These are phyloP conservation scores for Masticophis lateralis DNA, from an alignment of 2,797 vertebrate species.

Conservation along the genomic window DNA sequence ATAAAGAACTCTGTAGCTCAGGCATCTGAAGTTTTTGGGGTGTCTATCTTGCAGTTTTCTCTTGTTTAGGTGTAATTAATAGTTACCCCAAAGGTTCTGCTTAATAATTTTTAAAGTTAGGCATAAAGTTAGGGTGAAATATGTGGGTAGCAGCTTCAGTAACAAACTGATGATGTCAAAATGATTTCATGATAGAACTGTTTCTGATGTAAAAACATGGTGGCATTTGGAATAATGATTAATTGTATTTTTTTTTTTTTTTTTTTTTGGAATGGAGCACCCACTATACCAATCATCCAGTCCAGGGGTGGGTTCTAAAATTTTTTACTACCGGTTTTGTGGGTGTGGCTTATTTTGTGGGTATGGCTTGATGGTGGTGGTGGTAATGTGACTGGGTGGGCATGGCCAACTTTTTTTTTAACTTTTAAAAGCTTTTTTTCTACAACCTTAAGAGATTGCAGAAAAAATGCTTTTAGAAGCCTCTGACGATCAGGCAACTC, in stretches of 20 bases:
- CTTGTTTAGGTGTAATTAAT: not conserved
- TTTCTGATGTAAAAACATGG: not conserved
- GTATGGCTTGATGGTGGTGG: no score
- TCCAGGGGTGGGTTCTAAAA: no score
- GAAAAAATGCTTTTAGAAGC: no score
- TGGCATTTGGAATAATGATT: not conserved
- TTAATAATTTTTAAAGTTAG: not conserved
- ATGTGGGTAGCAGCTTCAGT: not conserved
- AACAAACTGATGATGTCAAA: not conserved
- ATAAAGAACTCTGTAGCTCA: not conserved
- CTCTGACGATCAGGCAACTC: no score
- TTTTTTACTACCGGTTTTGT: no score
- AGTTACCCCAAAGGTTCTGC: not conserved
- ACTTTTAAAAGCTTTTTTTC: no score
- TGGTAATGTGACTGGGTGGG: no score
- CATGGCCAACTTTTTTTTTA: no score
- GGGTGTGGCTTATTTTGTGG: no score
- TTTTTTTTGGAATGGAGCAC: not conserved
- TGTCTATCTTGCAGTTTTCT: not conserved
- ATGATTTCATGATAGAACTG: not conserved
- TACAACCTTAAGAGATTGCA: no score
- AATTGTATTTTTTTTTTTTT: not conserved
- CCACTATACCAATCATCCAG: not conserved
- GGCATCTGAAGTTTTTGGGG: not conserved
- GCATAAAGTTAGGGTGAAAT: not conserved